Evolutionary conservation across 2,888 invertebrate species (phyloP).

Genomic region (Psylliodes chrysocephalus): DNA sequence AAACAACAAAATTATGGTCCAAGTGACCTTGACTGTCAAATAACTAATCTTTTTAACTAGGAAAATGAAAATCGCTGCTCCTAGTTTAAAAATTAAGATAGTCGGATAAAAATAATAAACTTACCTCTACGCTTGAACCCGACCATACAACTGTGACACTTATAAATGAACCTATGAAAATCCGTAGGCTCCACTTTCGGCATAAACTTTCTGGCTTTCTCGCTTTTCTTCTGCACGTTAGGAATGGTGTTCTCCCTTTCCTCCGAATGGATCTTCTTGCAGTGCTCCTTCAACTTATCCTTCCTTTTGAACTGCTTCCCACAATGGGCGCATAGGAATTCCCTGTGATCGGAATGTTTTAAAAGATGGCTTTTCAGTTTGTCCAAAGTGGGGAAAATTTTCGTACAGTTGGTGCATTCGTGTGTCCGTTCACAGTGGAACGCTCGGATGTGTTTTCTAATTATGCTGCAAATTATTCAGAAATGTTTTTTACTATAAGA

Average conservation of each 20-base stretch:
- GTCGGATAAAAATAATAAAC: conserved; percentile 23
- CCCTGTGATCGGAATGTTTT: conserved; percentile 71
- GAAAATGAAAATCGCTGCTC: no score
- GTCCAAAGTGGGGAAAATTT: conserved; percentile 76
- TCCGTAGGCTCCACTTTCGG: conserved; percentile 72
- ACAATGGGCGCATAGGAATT: conserved; percentile 80
- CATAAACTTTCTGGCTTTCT: conserved; percentile 65
- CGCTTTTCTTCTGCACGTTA: conserved; percentile 31
- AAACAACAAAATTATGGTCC: no score
- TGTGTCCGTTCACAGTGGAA: conserved; percentile 77
- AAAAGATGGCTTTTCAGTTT: conserved; percentile 79
- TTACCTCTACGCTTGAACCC: conserved; percentile 83
- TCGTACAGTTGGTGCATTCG: conserved; percentile 75
- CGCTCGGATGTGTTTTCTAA: conserved; percentile 74
- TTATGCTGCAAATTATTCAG: conserved; percentile 53
- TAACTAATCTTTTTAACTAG: no score
- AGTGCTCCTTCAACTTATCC: conserved; percentile 79
- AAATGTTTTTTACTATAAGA: no score
- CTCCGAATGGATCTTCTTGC: conserved; percentile 72
- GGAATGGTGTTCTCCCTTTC: conserved; percentile 63
- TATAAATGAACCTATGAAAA: conserved; percentile 79
- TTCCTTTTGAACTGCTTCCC: conserved; percentile 82
- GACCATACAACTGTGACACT: conserved; percentile 78
- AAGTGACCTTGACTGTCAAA: no score
- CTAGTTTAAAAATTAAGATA: no score